Conservation (phyloP, 2,797 vertebrate genomes). For the Tachyglossus aculeatus region DNA sequence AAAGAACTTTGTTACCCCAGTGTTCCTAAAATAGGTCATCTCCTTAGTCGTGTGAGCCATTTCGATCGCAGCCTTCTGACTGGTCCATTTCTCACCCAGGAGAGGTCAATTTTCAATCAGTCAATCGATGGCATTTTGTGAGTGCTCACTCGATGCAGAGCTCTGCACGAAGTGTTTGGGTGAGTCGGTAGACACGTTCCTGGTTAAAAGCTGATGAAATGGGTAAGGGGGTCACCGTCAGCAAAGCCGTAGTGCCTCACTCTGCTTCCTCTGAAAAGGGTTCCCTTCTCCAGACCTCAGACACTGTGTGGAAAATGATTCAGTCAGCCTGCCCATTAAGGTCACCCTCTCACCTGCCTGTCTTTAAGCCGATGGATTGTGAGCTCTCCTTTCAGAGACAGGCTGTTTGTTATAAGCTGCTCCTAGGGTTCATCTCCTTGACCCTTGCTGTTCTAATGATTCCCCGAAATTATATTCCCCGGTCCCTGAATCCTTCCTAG, state of each 20-base stretch:
- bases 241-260: conserved; percentile 14
- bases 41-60: no score
- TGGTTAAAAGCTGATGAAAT: conserved; percentile 44
- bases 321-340: conserved; percentile 38
- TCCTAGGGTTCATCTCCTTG: conserved; percentile 30
- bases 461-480: conserved; percentile 30
- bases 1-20: no score
- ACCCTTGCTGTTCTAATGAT: conserved; percentile 13
- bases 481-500: conserved; percentile 23
- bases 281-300: conserved; percentile 45
- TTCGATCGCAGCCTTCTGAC: no score
- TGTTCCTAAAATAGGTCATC: no score
- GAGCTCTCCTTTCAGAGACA: conserved; percentile 41
- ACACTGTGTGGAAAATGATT: conserved; percentile 55
- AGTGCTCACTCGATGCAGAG: no score
- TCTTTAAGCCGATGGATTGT: conserved; percentile 50
- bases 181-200: no score
- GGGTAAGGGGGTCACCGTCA: conserved; percentile 22
- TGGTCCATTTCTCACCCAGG: conserved; percentile 37
- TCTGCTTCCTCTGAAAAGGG: conserved; percentile 44
- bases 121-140: no score
- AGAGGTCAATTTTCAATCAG: conserved; percentile 41
- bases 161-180: no score
- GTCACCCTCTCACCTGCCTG: conserved; percentile 26
- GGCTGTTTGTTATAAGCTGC: conserved; percentile 43